Evolutionary conservation across 2,888 invertebrate species (phyloP).

Genomic region (Stenodera caucasica): DNA sequence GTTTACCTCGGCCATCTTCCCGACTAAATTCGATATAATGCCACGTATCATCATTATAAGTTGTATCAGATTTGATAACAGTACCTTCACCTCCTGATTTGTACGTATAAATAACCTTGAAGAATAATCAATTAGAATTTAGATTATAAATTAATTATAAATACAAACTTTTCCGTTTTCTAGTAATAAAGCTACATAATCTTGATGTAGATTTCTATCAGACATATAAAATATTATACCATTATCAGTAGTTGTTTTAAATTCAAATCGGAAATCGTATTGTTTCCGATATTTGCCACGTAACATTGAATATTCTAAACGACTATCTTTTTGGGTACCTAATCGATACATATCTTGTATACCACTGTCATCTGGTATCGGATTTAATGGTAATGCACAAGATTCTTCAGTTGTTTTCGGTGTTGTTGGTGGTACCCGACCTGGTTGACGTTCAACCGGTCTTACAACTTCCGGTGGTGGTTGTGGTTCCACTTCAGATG

Average conservation of each 20-base stretch:
- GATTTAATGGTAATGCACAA: conserved; percentile 61
- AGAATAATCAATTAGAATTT: conserved; percentile 21
- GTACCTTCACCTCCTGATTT: conserved; percentile 67
- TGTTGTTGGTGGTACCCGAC: conserved; percentile 39
- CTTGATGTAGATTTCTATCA: conserved; percentile 57
- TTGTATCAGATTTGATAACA: conserved; percentile 59
- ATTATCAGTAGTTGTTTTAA: conserved; percentile 74
- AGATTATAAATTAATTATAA: not conserved
- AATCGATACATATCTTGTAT: conserved; percentile 60
- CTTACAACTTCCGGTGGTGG: conserved; percentile 19
- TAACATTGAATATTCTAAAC: conserved; percentile 69
- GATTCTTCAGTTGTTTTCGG: conserved; percentile 51
- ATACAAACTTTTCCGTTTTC: conserved; percentile 68
- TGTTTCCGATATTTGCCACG: conserved; percentile 64
- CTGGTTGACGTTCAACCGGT: conserved; percentile 39
- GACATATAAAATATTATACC: conserved; percentile 85
- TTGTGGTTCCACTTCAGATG: conserved; percentile 9
- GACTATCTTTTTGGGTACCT: conserved; percentile 69
- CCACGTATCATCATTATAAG: conserved; percentile 77
- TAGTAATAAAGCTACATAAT: conserved; percentile 74
- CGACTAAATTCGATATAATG: conserved; percentile 73
- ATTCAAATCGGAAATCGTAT: conserved; percentile 75
- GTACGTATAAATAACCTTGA: conserved; percentile 69
- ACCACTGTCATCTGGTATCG: conserved; percentile 52
- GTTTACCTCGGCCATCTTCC: conserved; percentile 63